phyloP scores from a whole-genome alignment of 2,113 vertebrate genomes.

The Diglossa brunneiventris region DNA sequence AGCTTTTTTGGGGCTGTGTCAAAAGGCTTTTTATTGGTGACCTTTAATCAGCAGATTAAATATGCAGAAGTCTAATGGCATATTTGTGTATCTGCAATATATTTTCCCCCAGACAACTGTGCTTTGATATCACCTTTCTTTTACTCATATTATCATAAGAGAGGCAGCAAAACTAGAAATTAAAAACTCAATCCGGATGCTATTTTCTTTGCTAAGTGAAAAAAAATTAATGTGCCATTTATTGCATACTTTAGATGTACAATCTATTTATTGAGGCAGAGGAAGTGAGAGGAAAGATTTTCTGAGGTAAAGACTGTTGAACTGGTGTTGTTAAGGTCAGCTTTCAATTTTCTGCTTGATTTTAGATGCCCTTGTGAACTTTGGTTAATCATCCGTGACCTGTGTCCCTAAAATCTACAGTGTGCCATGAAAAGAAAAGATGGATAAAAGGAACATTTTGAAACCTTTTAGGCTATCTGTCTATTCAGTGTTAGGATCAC shows the following conservation, averaged over 20 bases:
- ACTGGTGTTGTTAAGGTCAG: not conserved
- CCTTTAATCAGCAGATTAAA: not conserved
- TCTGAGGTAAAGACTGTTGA: constrained; percentile 8
- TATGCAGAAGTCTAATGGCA: not conserved
- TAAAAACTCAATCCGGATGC: not conserved
- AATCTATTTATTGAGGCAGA: not conserved
- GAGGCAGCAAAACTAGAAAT: not conserved
- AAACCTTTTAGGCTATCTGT: not conserved
- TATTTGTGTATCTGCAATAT: not conserved
- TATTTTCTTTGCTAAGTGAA: not conserved
- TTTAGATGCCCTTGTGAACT: constrained; percentile 8
- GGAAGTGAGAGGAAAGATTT: not conserved
- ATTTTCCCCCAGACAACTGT: not conserved
- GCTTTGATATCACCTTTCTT: not conserved
- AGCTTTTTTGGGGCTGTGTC: not conserved
- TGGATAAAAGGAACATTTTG: not conserved
- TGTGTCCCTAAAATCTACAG: not conserved
- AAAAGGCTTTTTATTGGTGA: constrained; percentile 12
- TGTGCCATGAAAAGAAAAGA: not conserved
- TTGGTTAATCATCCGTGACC: not conserved
- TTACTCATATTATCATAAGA: not conserved
- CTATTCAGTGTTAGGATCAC: not conserved
- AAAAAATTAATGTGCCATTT: not conserved
- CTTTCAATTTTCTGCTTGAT: constrained; percentile 49
- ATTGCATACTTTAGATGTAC: not conserved